Conservation (phyloP, 2,888 invertebrate species). For the Brenthis hecate region DNA sequence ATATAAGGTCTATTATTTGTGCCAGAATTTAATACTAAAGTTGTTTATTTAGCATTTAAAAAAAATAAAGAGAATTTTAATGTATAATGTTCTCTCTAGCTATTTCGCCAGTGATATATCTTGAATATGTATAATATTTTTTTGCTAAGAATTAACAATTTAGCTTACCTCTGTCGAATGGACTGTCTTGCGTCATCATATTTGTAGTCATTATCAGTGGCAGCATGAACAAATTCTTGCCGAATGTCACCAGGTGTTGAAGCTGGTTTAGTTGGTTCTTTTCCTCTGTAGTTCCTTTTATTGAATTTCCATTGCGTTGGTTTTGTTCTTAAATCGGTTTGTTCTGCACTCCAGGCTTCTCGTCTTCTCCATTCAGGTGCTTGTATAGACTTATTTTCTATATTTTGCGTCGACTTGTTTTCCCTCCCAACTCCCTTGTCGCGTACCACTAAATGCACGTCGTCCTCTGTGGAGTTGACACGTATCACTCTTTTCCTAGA, state of each 20-base stretch:
- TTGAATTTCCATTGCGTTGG: conserved; percentile 89
- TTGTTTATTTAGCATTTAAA: too few relatives aligned
- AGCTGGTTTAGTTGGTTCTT: conserved; percentile 76
- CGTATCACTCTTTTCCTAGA: conserved; percentile 88
- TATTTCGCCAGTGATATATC: not conserved
- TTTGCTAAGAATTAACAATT: not conserved
- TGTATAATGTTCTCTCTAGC: too few relatives aligned
- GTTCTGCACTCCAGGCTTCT: conserved; percentile 94
- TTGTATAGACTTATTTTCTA: conserved; percentile 88
- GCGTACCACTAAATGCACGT: conserved; percentile 88
- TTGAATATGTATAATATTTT: not conserved
- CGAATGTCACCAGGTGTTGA: conserved; percentile 74
- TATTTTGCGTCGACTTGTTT: conserved; percentile 89
- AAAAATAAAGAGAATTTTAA: too few relatives aligned
- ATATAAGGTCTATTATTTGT: too few relatives aligned
- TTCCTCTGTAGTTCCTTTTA: conserved; percentile 82
- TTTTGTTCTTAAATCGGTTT: conserved; percentile 84
- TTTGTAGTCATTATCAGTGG: conserved; percentile 74
- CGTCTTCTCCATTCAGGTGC: conserved; percentile 89
- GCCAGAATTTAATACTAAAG: too few relatives aligned
- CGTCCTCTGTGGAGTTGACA: conserved; percentile 88
- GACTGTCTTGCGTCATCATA: conserved; percentile 72
- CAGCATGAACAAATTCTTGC: conserved; percentile 76
- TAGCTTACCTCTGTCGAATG: conserved; percentile 64
- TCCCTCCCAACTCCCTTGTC: conserved; percentile 87